Evolutionary conservation across 2,888 invertebrate species (phyloP).

Genomic region (Rhingia rostrata): DNA sequence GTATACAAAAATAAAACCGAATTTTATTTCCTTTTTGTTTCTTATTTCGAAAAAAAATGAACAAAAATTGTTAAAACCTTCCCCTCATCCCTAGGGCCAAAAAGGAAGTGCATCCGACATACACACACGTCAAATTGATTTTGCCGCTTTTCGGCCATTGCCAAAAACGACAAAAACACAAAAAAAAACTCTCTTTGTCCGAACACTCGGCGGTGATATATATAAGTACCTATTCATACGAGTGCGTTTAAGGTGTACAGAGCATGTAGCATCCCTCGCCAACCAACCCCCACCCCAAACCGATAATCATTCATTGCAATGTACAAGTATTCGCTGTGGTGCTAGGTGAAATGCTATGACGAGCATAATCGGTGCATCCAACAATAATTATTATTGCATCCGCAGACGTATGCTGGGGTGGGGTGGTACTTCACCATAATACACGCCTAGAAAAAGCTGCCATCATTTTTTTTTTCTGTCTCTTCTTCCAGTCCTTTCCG

Average conservation of each 20-base stretch:
- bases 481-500: neutral
- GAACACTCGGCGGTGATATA: slow-evolving; percentile 22
- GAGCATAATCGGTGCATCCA: slow-evolving; percentile 74
- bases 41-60: slow-evolving; percentile 49
- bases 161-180: slow-evolving; percentile 30
- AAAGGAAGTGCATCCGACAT: slow-evolving; percentile 62
- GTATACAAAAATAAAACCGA: slow-evolving; percentile 35
- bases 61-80: slow-evolving; percentile 13
- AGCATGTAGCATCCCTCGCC: slow-evolving; percentile 2
- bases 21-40: slow-evolving; percentile 44
- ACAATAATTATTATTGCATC: slow-evolving; percentile 75
- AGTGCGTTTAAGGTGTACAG: neutral
- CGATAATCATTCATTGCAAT: slow-evolving; percentile 72
- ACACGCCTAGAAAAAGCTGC: slow-evolving; percentile 59
- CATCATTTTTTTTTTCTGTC: slow-evolving; percentile 55
- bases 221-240: neutral
- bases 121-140: slow-evolving; percentile 72
- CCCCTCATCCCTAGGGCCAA: slow-evolving; percentile 21
- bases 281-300: slow-evolving; percentile 6
- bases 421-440: slow-evolving; percentile 63
- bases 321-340: slow-evolving; percentile 57
- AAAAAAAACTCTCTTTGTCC: slow-evolving; percentile 46
- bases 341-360: slow-evolving; percentile 73
- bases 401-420: slow-evolving; percentile 67
- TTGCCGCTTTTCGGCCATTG: slow-evolving; percentile 72